These are phyloP conservation scores for Neuroscelio doddi DNA, from an alignment of 2,888 invertebrate genomes.

Conservation along the genomic window DNA sequence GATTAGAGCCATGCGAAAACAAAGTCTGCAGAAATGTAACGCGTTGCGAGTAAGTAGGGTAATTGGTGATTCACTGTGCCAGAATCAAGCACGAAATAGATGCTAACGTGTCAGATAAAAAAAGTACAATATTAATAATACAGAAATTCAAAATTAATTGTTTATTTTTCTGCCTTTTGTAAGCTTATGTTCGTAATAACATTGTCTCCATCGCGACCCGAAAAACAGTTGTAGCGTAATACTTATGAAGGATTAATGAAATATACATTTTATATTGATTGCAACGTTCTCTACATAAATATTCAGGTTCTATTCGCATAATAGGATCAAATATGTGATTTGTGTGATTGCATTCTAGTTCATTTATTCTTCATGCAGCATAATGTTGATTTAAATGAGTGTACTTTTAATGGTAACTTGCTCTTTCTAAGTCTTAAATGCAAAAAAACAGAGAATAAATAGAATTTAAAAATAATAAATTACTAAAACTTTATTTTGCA, in stretches of 20 bases:
- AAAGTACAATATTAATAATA: background rate
- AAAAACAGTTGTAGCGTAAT: background rate
- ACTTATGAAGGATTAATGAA: constrained; percentile 1
- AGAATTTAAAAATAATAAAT: too few species aligned
- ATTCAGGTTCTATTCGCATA: constrained; percentile 3
- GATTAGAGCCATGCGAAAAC: constrained; percentile 34
- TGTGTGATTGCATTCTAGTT: background rate
- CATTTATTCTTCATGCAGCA: background rate
- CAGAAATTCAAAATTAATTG: background rate
- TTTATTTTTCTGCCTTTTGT: background rate
- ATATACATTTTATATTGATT: constrained; percentile 2
- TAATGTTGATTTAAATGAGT: too few species aligned
- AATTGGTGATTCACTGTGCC: constrained; percentile 40
- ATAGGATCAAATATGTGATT: constrained; percentile 1
- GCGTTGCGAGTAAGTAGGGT: constrained; percentile 52
- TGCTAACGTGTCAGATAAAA: background rate
- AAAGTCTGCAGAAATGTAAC: constrained; percentile 41
- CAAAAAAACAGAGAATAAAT: too few species aligned
- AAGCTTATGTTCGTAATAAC: background rate
- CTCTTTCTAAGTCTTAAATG: too few species aligned
- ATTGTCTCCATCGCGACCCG: background rate
- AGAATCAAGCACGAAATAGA: constrained; percentile 9
- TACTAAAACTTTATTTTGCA: too few species aligned
- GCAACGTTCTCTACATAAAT: background rate
- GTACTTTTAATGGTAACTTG: background rate